A percentile compares a stretch with the other conserved stretches of the same genome.
phyloP scores from a whole-genome alignment of 2,113 vertebrate genomes.

The Ceratotherium simum region DNA sequence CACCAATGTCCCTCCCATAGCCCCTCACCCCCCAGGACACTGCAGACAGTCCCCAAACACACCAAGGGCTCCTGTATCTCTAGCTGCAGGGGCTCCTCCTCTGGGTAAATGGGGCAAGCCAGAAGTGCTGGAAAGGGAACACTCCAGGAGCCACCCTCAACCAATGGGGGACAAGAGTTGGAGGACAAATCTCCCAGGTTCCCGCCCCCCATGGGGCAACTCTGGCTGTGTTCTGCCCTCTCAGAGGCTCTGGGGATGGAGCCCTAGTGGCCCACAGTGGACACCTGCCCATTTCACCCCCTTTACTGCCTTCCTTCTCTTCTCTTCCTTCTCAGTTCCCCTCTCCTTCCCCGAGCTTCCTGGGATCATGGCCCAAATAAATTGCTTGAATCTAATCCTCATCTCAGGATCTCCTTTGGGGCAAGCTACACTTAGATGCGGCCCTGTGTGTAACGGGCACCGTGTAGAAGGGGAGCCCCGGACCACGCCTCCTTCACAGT shows the following conservation, averaged over 20 bases:
- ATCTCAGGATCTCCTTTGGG: background rate
- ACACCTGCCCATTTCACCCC: background rate
- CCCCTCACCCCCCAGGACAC: rapidly evolving
- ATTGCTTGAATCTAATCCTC: background rate
- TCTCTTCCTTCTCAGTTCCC: background rate
- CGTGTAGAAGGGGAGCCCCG: rapidly evolving
- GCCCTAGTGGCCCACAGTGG: rapidly evolving
- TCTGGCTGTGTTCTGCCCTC: background rate
- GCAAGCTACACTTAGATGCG: background rate
- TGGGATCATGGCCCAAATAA: background rate
- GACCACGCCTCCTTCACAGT: no score
- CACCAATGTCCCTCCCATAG: rapidly evolving
- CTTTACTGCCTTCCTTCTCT: background rate
- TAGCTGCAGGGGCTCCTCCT: background rate
- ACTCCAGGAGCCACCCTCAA: background rate
- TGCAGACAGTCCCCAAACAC: rapidly evolving
- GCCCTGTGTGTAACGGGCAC: background rate
- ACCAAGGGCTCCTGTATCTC: background rate
- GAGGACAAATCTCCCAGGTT: background rate
- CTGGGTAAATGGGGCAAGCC: background rate
- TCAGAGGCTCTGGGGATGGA: background rate
- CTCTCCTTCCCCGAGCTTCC: background rate
- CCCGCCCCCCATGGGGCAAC: rapidly evolving
- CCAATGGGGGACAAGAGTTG: background rate
- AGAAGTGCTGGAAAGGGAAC: background rate